phyloP scores from a whole-genome alignment of 2,888 invertebrate genomes.

The Drepanosiphum platanoidis region DNA sequence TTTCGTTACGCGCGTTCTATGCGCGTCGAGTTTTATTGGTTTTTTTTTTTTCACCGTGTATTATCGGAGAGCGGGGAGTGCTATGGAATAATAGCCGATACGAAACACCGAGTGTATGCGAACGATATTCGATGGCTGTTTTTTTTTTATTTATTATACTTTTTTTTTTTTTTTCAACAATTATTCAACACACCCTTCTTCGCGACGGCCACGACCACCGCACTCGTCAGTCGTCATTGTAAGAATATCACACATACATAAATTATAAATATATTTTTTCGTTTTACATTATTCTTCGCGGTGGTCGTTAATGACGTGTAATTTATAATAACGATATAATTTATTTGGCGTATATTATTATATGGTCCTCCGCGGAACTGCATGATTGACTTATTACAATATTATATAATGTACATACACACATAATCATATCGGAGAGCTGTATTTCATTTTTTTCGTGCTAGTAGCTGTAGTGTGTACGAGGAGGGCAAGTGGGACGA shows the following conservation, averaged over 20 bases:
- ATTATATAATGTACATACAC: not conserved
- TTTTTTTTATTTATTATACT: conserved; percentile 5
- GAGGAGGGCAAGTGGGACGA: not conserved
- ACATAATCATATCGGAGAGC: not conserved
- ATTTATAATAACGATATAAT: not conserved
- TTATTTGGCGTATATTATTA: not conserved
- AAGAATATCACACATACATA: not conserved
- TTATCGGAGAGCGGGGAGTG: conserved; percentile 16
- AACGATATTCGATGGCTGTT: not conserved
- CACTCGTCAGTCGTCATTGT: not conserved
- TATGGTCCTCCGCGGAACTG: not conserved
- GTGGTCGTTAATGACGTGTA: not conserved
- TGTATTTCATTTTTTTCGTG: not conserved
- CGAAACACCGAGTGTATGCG: not conserved
- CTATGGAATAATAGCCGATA: not conserved
- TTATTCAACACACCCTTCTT: conserved; percentile 6
- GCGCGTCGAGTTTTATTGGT: conserved; percentile 10
- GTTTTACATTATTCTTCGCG: not conserved
- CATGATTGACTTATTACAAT: conserved; percentile 25
- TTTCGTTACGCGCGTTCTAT: conserved; percentile 19
- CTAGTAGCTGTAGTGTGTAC: not conserved
- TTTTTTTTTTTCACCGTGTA: not conserved
- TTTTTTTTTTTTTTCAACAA: conserved; percentile 1
- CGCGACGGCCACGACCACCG: not conserved
- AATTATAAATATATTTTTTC: not conserved